These are phyloP conservation scores for Harmothoe impar DNA, from an alignment of 2,888 invertebrate species.

Conservation along the genomic window DNA sequence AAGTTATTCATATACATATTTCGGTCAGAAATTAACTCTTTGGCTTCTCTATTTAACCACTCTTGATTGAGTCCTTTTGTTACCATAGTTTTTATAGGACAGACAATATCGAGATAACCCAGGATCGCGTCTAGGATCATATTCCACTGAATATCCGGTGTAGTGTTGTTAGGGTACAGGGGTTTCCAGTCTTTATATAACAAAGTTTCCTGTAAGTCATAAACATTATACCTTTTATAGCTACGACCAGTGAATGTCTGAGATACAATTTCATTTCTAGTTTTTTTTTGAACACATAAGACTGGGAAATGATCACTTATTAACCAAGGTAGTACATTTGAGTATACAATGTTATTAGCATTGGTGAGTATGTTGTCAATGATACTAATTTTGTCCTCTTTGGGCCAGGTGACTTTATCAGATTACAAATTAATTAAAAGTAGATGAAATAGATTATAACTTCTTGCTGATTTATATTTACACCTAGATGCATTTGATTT, in stretches of 20 bases:
- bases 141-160: not conserved
- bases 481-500: too few species aligned
- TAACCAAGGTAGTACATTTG: not conserved
- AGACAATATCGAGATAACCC: not conserved
- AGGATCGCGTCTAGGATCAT: not conserved
- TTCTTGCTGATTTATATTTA: too few species aligned
- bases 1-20: too few species aligned
- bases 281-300: not conserved
- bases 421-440: too few species aligned
- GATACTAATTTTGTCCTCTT: too few species aligned
- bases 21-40: too few species aligned
- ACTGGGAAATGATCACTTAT: constrained; percentile 10
- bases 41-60: not conserved
- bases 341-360: too few species aligned
- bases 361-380: not conserved
- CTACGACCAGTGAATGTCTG: not conserved
- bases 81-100: not conserved
- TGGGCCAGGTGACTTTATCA: not conserved
- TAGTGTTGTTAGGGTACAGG: not conserved
- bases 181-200: not conserved
- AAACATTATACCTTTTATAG: not conserved
- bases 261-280: not conserved
- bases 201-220: not conserved
- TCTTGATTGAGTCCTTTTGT: not conserved
- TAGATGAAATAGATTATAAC: too few species aligned